These are phyloP conservation scores for Drosophila bocqueti DNA, from an alignment of 1,140 invertebrate genomes.

Conservation along the genomic window DNA sequence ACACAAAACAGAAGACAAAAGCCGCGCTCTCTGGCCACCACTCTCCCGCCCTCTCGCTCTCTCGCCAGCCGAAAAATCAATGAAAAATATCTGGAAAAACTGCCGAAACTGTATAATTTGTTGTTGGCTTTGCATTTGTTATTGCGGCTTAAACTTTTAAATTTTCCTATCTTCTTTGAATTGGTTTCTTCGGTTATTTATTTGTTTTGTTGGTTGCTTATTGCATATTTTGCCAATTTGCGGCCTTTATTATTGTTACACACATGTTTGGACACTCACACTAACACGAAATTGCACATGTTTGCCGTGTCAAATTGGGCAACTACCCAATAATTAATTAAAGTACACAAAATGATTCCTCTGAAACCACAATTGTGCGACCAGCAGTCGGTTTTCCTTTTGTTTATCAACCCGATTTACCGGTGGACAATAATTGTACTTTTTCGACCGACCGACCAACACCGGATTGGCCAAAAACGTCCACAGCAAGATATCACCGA, in stretches of 20 bases:
- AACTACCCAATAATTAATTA: slow-evolving; percentile 28
- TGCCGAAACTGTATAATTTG: slow-evolving; percentile 63
- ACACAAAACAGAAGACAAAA: slow-evolving; percentile 65
- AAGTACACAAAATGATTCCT: slow-evolving; percentile 17
- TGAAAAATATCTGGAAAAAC: slow-evolving; percentile 80
- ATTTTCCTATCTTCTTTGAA: neutral
- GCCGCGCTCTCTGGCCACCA: slow-evolving; percentile 36
- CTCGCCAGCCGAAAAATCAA: slow-evolving; percentile 77
- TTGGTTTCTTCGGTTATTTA: slow-evolving; percentile 3
- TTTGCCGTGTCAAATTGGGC: slow-evolving; percentile 19
- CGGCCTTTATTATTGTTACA: slow-evolving; percentile 36
- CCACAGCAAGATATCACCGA: neutral
- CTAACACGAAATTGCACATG: slow-evolving; percentile 20
- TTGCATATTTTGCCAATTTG: slow-evolving; percentile 31
- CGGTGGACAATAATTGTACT: neutral
- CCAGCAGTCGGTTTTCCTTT: slow-evolving; percentile 1
- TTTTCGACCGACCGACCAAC: neutral
- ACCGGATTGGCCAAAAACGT: neutral
- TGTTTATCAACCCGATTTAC: slow-evolving; percentile 15
- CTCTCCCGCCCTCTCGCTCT: slow-evolving; percentile 19
- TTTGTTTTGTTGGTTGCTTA: slow-evolving; percentile 13
- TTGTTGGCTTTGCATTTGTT: slow-evolving; percentile 46
- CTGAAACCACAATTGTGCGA: slow-evolving; percentile 24
- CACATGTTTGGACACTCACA: slow-evolving; percentile 20
- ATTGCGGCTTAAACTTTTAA: slow-evolving; percentile 9